Base-by-base conservation (phyloP, 2,888 invertebrate species). In the Plutella xylostella region DNA sequence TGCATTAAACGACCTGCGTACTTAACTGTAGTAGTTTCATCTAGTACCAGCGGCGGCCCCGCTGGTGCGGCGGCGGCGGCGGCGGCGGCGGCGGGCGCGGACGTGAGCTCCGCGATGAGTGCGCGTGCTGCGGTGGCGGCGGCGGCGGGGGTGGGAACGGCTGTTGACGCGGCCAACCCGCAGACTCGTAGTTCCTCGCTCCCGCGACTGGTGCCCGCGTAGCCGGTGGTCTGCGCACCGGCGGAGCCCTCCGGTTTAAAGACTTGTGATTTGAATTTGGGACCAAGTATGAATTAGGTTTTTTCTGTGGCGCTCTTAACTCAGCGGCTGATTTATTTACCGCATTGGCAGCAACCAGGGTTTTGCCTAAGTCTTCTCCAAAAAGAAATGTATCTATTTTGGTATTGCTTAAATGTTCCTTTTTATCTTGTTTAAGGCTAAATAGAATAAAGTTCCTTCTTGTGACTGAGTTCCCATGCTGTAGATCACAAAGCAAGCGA, bases 261-360 rank as follows among this genome's bases (percentile, higher is more conserved):
- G 38, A 22, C 9, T 34, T 31, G 9, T 9, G 6, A 6, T 22
- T 22, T 9, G 43, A 28, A 20, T 38, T 45, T 9, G 20, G 33
- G 4, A 15, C 37, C 11, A 14, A 7, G 9, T 38, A 9, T 18
- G 25, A 14, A 11, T 12, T 12, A n/a, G 31, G 15, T 14, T 45
- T 42, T 4, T 46, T 14, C 11, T 42, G 3, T 1, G 30, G 14
- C 2, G 38, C 3, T 47, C 49, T 50, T 5, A 53, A 7, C 4
- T 53, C 53, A 4, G 45, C 38, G 1, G 48, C 52, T 3, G 53
- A 48, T 35, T 48, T 54, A 1, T 37, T 44, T 4, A 56, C 42
- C 0, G 52, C 43, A 35, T 52, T 56, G 3, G 55, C 55, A 2
- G 52, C 34, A 33, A 52, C 54, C 20, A 55, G 25, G 7, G 50